phyloP scores from a whole-genome alignment of 2,113 vertebrate species.

The Dicaeum eximium region DNA sequence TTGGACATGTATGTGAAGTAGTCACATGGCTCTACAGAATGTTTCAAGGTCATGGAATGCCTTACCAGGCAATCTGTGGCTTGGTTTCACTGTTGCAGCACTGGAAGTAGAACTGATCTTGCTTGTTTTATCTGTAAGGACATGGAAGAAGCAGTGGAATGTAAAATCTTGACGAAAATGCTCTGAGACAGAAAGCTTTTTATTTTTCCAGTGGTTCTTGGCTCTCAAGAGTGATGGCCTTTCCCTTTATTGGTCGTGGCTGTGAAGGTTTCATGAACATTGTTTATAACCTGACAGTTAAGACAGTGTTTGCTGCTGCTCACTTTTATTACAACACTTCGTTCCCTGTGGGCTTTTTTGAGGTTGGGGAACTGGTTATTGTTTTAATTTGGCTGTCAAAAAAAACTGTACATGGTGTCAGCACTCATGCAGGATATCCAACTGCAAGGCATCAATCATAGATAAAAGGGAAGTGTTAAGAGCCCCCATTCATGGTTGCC shows the following conservation, averaged over 20 bases:
- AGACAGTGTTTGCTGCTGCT: not conserved
- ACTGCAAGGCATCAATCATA: not conserved
- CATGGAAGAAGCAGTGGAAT: not conserved
- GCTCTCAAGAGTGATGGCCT: not conserved
- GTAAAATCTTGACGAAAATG: not conserved
- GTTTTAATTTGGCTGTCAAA: not conserved
- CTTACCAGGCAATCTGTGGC: not conserved
- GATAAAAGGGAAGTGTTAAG: not conserved
- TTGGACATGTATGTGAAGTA: not conserved
- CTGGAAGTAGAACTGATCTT: not conserved
- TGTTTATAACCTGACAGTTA: constrained; percentile 36
- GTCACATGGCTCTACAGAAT: not conserved
- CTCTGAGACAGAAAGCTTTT: not conserved
- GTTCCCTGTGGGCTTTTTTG: not conserved
- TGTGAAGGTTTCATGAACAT: constrained; percentile 21
- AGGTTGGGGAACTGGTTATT: not conserved
- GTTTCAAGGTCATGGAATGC: not conserved
- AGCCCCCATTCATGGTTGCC: not conserved
- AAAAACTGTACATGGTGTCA: not conserved
- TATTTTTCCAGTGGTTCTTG: not conserved
- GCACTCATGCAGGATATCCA: not conserved
- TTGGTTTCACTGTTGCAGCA: not conserved
- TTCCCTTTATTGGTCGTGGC: constrained; percentile 20
- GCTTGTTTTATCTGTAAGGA: not conserved
- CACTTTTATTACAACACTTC: not conserved